Conservation (phyloP, 2,113 vertebrate genomes). For the Patagioenas fasciata region DNA sequence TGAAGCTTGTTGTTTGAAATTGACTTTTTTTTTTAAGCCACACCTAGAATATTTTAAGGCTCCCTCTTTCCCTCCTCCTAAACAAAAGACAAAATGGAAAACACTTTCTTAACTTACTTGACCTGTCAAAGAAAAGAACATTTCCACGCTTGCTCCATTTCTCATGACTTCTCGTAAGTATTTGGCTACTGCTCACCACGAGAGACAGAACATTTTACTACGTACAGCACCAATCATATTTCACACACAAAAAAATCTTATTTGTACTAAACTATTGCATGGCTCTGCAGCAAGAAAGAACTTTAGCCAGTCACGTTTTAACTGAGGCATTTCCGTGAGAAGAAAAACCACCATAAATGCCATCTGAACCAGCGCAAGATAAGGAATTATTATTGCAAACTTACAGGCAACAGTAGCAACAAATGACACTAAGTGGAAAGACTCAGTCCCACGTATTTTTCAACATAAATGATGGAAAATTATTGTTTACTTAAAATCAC, state of each 20-base stretch:
- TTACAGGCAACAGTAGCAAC: neutral
- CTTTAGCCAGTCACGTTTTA: neutral
- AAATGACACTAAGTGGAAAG: neutral
- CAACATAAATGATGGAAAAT: neutral
- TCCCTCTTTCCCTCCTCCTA: neutral
- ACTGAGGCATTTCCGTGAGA: neutral
- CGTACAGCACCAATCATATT: neutral
- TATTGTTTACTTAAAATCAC: neutral
- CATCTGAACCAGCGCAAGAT: neutral
- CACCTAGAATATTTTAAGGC: neutral
- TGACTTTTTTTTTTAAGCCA: neutral
- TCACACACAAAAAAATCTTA: neutral
- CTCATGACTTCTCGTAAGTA: neutral
- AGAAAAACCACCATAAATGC: neutral
- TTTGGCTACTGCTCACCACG: neutral
- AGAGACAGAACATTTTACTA: neutral
- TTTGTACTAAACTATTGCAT: rapidly evolving
- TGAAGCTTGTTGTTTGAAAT: neutral
- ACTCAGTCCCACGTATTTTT: neutral
- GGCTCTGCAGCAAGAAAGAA: neutral
- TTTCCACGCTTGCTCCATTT: neutral
- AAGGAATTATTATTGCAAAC: neutral
- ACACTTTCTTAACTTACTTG: neutral
- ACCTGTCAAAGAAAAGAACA: neutral
- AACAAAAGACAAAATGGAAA: neutral